These are phyloP conservation scores for Phyllotreta striolata DNA, from an alignment of 2,888 invertebrate genomes.

Conservation along the genomic window DNA sequence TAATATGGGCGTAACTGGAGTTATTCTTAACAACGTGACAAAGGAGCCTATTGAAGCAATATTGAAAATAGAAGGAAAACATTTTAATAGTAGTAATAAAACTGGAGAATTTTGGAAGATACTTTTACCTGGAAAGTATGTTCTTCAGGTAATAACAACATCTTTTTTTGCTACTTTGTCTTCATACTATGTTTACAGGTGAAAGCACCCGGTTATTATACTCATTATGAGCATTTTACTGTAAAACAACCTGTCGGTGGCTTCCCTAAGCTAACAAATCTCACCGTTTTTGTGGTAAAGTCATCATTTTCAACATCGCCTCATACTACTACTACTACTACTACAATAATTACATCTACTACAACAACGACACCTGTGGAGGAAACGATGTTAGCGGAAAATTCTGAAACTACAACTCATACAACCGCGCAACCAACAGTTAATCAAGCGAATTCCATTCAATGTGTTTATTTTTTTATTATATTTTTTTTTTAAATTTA, in stretches of 20 bases:
- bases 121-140: slow-evolving; percentile 69
- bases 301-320: slow-evolving; percentile 29
- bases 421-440: too few species aligned
- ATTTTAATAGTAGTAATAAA: slow-evolving; percentile 63
- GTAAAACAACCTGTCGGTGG: slow-evolving; percentile 22
- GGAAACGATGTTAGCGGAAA: too few species aligned
- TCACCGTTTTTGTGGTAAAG: slow-evolving; percentile 35
- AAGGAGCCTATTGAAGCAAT: too few species aligned
- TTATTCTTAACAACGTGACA: slow-evolving; percentile 62
- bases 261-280: slow-evolving; percentile 33
- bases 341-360: slow-evolving; percentile 5
- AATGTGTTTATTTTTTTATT: too few species aligned
- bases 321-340: slow-evolving; percentile 33
- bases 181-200: slow-evolving; percentile 42
- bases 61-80: slow-evolving; percentile 66
- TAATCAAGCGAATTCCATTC: too few species aligned
- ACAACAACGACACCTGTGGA: neutral
- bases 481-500: too few species aligned
- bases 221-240: slow-evolving; percentile 21
- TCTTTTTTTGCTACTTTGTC: too few species aligned
- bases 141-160: slow-evolving; percentile 65
- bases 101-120: slow-evolving; percentile 74
- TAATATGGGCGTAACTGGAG: slow-evolving; percentile 68
- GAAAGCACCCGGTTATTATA: slow-evolving; percentile 42
- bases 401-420: too few species aligned